Base-by-base conservation (phyloP, 2,113 vertebrate genomes). In the Cynopterus brachyotis region DNA sequence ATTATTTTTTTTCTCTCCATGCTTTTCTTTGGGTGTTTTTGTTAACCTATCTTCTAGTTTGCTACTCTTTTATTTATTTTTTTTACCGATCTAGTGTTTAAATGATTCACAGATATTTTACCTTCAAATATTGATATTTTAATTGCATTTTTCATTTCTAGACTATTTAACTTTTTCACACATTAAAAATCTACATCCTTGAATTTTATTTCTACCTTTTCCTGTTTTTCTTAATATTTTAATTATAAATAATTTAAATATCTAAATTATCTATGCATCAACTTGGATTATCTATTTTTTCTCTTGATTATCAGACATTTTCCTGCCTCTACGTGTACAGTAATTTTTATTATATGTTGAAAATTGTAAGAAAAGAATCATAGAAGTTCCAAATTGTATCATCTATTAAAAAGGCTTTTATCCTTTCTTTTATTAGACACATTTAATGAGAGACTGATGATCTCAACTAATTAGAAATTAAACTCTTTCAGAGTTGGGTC, bases 221-320 rank as follows among this genome's bases (percentile, higher is more conserved):
- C 57, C 22, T 85, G 28, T 62, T 92, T 72, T 73, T 42, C 73
- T 89, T 89, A 85, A 69, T 19, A 81, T 62, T 91, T 90, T 87
- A 64, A 30, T 47, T 89, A 62, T n/a, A 70, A 50, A 66, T 47
- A 32, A n/a, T 42, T 53, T 57, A 82, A 67, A 69, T 75, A 26
- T 76, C 12, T 92, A 85, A 3, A 57, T n/a, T 35, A 47, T 69
- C 42, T 64, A 3, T 60, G 7, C 20, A 22, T 75, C 12, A 92
- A n/a, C 19, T 96, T 75, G 4, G 24, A 73, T 53, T 76, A 86
- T 76, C 62, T 86, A 7, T 75, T 85, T 55, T 83, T 84, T 81
- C 57, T 81, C 50, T 81, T 85, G 12, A 50, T 73, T 69, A 30
- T n/a, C 53, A 47, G 7, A 73, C 37, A 84, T 79, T 53, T 89